A percentile compares a stretch with the other conserved stretches of the same genome.
Evolutionary conservation across 1,140 invertebrate species (phyloP).

Genomic region (Drosophila repleta): DNA sequence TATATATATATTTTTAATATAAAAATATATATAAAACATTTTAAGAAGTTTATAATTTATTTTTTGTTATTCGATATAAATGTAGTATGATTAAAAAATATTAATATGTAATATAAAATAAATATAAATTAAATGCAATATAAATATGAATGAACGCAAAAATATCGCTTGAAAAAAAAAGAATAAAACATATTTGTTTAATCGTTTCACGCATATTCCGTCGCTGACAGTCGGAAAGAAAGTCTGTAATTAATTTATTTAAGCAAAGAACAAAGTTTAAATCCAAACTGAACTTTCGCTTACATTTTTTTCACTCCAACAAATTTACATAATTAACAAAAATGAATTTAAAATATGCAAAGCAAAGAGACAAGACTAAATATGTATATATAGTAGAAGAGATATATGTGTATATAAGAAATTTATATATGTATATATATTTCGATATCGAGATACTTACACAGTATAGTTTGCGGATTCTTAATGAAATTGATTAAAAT

Average conservation of each 20-base stretch:
- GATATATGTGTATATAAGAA: background rate
- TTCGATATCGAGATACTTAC: constrained; percentile 54
- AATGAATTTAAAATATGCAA: background rate
- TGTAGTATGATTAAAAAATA: too few species aligned
- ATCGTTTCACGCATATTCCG: background rate
- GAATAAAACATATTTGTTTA: too few species aligned
- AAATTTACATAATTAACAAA: background rate
- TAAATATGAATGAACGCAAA: too few species aligned
- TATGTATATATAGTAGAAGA: background rate
- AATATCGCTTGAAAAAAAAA: too few species aligned
- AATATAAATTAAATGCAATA: too few species aligned
- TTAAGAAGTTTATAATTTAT: too few species aligned
- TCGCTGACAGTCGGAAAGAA: background rate
- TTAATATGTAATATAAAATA: too few species aligned
- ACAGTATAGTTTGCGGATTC: constrained; percentile 64
- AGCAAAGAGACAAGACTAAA: background rate
- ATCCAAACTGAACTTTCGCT: background rate
- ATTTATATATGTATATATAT: background rate
- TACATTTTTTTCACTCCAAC: background rate
- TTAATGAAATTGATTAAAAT: constrained; percentile 63
- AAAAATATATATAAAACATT: too few species aligned
- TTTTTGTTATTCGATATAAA: too few species aligned
- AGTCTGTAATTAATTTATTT: too few species aligned
- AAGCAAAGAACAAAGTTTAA: too few species aligned
- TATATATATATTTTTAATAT: too few species aligned